These are phyloP conservation scores for Sminthurinus aureus DNA, from an alignment of 2,888 invertebrate genomes.

Conservation along the genomic window DNA sequence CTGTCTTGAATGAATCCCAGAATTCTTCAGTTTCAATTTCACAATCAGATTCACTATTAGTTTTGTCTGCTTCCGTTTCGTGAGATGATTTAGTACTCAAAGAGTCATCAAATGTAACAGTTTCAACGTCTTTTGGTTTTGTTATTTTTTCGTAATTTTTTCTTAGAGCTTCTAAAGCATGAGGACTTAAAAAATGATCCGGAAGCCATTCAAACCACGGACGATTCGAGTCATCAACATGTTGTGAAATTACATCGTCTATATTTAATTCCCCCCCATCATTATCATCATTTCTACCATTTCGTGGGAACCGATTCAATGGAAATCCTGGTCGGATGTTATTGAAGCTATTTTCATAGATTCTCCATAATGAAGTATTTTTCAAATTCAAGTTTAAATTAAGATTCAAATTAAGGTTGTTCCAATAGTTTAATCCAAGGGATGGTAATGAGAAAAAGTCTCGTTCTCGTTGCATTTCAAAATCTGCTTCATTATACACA, in stretches of 20 bases:
- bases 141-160: slow-evolving; percentile 12
- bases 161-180: slow-evolving; percentile 30
- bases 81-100: slow-evolving; percentile 22
- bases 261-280: background rate
- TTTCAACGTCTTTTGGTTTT: slow-evolving; percentile 31
- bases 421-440: slow-evolving; percentile 53
- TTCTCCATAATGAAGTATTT: slow-evolving; percentile 54
- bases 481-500: slow-evolving; percentile 43
- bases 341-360: slow-evolving; percentile 52
- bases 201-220: slow-evolving; percentile 42
- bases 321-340: slow-evolving; percentile 38
- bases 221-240: slow-evolving; percentile 33
- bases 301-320: slow-evolving; percentile 1
- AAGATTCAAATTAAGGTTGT: slow-evolving; percentile 54
- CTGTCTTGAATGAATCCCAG: slow-evolving; percentile 44
- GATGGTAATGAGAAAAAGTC: slow-evolving; percentile 53
- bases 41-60: background rate
- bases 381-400: slow-evolving; percentile 54
- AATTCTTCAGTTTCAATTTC: slow-evolving; percentile 47
- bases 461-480: slow-evolving; percentile 40
- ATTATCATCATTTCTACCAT: background rate
- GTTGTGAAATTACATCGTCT: slow-evolving; percentile 29
- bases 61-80: slow-evolving; percentile 15
- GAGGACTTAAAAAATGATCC: slow-evolving; percentile 35
- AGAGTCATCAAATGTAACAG: slow-evolving; percentile 37